Conservation (phyloP, 1,140 invertebrate genomes). For the Marisa cornuarietis region DNA sequence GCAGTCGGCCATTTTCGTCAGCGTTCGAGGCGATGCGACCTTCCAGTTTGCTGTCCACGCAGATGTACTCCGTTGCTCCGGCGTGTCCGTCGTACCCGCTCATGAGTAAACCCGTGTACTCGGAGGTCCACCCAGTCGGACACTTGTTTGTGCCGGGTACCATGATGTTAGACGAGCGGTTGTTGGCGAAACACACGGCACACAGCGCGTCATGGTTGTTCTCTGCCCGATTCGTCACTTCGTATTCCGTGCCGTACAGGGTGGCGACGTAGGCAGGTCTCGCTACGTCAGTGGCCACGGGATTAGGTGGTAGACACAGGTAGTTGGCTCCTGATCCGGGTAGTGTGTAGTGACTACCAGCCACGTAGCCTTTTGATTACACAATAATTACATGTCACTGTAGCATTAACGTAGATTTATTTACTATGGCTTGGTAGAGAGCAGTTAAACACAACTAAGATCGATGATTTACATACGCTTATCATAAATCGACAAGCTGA, state of each 20-base stretch:
- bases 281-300: neutral
- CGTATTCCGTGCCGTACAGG: constrained; percentile 7
- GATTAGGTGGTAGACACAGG: constrained; percentile 6
- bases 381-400: too few species aligned
- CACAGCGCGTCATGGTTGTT: constrained; percentile 4
- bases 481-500: too few species aligned
- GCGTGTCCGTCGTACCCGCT: constrained; percentile 22
- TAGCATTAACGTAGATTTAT: too few species aligned
- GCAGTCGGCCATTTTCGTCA: constrained; percentile 31
- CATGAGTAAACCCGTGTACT: constrained; percentile 40
- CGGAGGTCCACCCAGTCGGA: constrained; percentile 37
- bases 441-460: too few species aligned
- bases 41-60: constrained; percentile 42
- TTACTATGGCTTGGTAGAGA: too few species aligned
- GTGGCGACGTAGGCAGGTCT: neutral
- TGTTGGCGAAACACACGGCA: constrained; percentile 1
- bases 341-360: neutral
- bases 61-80: constrained; percentile 28
- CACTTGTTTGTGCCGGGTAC: constrained; percentile 42
- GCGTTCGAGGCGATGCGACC: constrained; percentile 4
- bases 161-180: constrained; percentile 30
- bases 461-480: too few species aligned
- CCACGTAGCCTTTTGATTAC: neutral
- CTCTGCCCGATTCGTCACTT: neutral
- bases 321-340: neutral